Conservation (phyloP, 2,888 invertebrate species). For the Odontocolon sp. region DNA sequence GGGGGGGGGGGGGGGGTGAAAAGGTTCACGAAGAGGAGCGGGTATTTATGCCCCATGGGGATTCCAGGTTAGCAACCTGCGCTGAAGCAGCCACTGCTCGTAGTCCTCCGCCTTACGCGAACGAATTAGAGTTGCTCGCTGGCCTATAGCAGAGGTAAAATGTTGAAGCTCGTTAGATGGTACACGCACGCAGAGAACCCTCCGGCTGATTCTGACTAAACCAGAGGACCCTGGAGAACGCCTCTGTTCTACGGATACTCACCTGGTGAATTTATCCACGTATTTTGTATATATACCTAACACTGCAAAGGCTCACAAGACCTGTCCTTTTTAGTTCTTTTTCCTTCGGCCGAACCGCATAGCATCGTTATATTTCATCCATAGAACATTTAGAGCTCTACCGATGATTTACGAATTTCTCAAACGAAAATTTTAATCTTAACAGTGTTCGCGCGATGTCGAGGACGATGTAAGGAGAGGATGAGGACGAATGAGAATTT, state of each 20-base stretch:
- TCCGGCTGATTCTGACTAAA: neutral
- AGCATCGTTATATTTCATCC: conserved; percentile 37
- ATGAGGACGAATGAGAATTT: neutral
- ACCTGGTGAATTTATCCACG: conserved; percentile 17
- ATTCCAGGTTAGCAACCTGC: conserved; percentile 65
- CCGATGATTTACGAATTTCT: conserved; percentile 45
- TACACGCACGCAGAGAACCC: conserved; percentile 41
- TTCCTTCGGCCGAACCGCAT: neutral
- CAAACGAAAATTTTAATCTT: conserved; percentile 25
- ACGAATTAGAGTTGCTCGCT: conserved; percentile 65
- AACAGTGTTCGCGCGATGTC: neutral
- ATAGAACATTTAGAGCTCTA: conserved; percentile 37
- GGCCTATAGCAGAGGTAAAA: conserved; percentile 54
- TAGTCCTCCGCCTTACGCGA: conserved; percentile 63
- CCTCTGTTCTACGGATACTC: conserved; percentile 2
- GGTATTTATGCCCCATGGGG: conserved; percentile 73
- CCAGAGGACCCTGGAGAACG: conserved; percentile 8
- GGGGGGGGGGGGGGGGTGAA: conserved; percentile 9
- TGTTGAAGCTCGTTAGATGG: conserved; percentile 63
- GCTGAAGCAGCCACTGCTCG: conserved; percentile 17
- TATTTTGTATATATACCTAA: conserved; percentile 25
- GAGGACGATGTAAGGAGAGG: neutral
- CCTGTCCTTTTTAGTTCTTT: neutral
- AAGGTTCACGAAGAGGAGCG: conserved; percentile 43
- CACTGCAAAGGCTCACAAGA: conserved; percentile 19